A percentile compares a stretch with the other conserved stretches of the same genome.
These are phyloP conservation scores for Epinephelus awoara DNA, from an alignment of 2,797 vertebrate genomes.

Conservation along the genomic window DNA sequence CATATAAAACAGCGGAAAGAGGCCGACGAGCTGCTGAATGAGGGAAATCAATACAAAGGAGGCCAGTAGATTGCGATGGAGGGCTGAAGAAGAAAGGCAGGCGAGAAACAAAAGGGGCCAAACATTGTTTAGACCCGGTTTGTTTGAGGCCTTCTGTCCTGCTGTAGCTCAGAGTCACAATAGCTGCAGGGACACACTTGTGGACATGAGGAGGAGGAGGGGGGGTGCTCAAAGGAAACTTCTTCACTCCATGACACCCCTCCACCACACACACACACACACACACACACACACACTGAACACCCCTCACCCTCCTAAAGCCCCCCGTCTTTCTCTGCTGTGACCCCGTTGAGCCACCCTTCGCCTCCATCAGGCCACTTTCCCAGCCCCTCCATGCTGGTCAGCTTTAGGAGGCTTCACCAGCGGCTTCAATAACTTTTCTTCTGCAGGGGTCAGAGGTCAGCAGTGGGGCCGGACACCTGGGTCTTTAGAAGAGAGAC, in stretches of 20 bases:
- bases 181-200: constrained; percentile 75
- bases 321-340: constrained; percentile 46
- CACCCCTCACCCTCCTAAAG: constrained; percentile 48
- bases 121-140: constrained; percentile 74
- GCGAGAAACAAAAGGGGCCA: constrained; percentile 74
- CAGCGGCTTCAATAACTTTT: constrained; percentile 76
- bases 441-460: constrained; percentile 78
- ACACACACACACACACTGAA: constrained; percentile 34
- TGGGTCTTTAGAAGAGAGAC: constrained; percentile 64
- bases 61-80: constrained; percentile 70
- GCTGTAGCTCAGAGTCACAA: constrained; percentile 70
- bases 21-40: constrained; percentile 66
- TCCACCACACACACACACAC: constrained; percentile 24
- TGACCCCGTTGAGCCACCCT: constrained; percentile 66
- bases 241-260: constrained; percentile 49
- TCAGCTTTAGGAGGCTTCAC: constrained; percentile 70
- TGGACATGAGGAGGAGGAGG: constrained; percentile 58
- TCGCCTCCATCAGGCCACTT: constrained; percentile 72
- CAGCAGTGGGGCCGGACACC: constrained; percentile 76
- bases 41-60: constrained; percentile 73
- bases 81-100: constrained; percentile 68
- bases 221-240: constrained; percentile 59
- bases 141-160: constrained; percentile 77
- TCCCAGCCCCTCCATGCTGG: constrained; percentile 74
- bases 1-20: constrained; percentile 76